Base-by-base conservation (phyloP, 2,113 vertebrate species). In the Erythrocercus mccallii region DNA sequence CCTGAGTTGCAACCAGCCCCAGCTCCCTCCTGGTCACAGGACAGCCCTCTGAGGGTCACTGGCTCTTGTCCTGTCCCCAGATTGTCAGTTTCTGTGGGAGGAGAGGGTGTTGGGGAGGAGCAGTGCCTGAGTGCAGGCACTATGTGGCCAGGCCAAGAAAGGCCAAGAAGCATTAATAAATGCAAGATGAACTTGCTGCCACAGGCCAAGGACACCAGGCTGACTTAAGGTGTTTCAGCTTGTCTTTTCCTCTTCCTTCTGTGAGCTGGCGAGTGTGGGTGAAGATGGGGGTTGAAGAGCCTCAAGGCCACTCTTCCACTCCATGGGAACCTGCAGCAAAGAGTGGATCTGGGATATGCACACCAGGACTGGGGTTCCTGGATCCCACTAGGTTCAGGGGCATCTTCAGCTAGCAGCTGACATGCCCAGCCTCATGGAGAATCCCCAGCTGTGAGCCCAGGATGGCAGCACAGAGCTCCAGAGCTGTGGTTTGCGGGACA, bases 231-330 rank as follows among this genome's bases (percentile, higher is more conserved):
- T 20, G 33, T 9, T 86, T 64, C 64, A 38, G 23, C 40, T 65
- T 72, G 53, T 24, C 48, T 62, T 81, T 45, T 72, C n/a, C 23
- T 56, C 64, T 64, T 78, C 17, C 21, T 62, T 53, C 28, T 44
- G 2, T 8, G 10, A 57, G 10, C 42, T 0, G 2, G 33, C 0
- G 0, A 73, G 8, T 5, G 3, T 35, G 60, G 56, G 64, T 78
- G 70, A 66, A 35, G 25, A 17, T 16, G 15, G 17, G 14, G 12
- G 9, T 16, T 53, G 48, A 57, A 53, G 60, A 79, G 30, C 6
- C 15, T 66, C 25, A 13, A 15, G n/a, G 50, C 58, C 40, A 10
- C n/a, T 61, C 16, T 73, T 17, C 28, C 0, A 0, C 8, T 48
- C n/a, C 17, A 2, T 12, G 44, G 35, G 18, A 12, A 24, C 9